Evolutionary conservation across 2,888 invertebrate species (phyloP), one percentile per base, ranked within the genome.

Genomic region (Netelia fuscicornis): DNA sequence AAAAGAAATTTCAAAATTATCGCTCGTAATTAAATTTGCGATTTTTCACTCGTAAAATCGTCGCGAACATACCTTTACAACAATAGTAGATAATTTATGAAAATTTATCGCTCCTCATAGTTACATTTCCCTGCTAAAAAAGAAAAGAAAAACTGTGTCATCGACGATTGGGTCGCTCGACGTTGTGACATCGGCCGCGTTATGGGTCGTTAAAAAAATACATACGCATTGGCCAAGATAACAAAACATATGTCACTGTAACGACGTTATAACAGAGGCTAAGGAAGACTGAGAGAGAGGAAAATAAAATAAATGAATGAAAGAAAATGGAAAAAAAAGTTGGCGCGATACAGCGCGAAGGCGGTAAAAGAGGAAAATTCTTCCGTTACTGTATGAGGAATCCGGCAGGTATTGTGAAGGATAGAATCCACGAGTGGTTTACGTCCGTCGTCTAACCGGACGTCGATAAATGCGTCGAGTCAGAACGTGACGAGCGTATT

Each of bases 401-500:
- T 42, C 67, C 58, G 56, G 23, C 25, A 54, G 25, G 65, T 20
- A 20, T 30, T 13, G 54, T 30, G 17, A 44, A 58, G 44, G 58
- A 17, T 62, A 71, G 25, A 52, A 23, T 64, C 42, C 25, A 72
- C 56, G 44, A 56, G 20, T 20, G 20, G 9, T 72, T 65, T 80
- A 58, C 9, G 70, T 67, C 25, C 75, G 17, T 77, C 30, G 77
- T 70, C 60, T 37, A 30, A 48, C 77, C 84, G 84, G 81, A 81
- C 78, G 81, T 81, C 81, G 67, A 81, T 81, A 77, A 84, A 81
- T 60, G 54, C 76, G 71, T 56, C 74, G 48, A 74, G 84, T 81
- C 71, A 68, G 68, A 74, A 52, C 74, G 77, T 81, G 78, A 74
- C 67, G 71, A 48, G 77, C 71, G 17, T 65, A 56, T 56, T 68